Percentiles rank a stretch among this genome's conserved stretches.
phyloP scores from a whole-genome alignment of 2,113 vertebrate genomes.

The Capreolus pygargus region DNA sequence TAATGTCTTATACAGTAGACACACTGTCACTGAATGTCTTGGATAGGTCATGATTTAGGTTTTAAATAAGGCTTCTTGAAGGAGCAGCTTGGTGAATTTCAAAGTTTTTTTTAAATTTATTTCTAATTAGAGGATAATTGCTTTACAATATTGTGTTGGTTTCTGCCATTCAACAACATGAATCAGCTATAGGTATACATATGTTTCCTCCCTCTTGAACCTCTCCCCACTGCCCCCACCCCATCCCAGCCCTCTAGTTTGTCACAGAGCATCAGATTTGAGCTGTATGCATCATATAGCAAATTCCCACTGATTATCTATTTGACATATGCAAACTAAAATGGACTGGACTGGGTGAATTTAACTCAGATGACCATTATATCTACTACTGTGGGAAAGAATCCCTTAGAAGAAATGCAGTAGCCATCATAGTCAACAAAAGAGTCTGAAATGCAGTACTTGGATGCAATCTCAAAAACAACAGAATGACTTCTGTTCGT shows the following conservation, averaged over 20 bases:
- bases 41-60: background rate
- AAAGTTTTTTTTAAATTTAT: background rate
- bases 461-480: too few species aligned
- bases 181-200: background rate
- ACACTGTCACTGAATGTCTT: background rate
- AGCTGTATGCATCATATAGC: background rate
- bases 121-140: background rate
- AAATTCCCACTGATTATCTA: background rate
- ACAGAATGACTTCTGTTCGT: too few species aligned
- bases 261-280: background rate
- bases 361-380: too few species aligned
- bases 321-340: background rate
- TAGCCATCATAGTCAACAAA: too few species aligned
- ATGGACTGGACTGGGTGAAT: too few species aligned
- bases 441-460: too few species aligned
- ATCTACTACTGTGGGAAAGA: too few species aligned
- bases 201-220: background rate
- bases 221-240: background rate
- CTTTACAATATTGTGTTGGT: background rate
- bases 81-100: background rate
- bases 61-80: conserved; percentile 34
- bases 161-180: background rate
- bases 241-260: background rate
- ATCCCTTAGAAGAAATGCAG: too few species aligned
- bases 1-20: background rate